Evolutionary conservation across 2,888 invertebrate genomes (phyloP).

Genomic region (Biston betularia): DNA sequence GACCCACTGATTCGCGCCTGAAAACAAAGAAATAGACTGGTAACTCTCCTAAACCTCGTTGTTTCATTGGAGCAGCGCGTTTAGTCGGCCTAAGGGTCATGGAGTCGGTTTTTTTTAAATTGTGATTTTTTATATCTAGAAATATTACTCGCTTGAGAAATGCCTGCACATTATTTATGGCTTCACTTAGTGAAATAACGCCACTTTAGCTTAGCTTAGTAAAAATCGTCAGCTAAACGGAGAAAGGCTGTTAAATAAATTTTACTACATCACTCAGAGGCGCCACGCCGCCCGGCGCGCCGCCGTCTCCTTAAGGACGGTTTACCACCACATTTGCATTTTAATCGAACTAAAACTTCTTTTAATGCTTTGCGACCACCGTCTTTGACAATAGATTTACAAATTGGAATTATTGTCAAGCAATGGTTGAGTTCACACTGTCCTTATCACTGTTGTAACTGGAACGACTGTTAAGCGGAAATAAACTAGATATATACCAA

Average conservation of each 20-base stretch:
- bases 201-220: constrained; percentile 1
- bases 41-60: too few species aligned
- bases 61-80: too few species aligned
- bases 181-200: background rate
- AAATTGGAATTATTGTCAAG: too few species aligned
- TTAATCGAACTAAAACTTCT: constrained; percentile 71
- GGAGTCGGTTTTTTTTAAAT: too few species aligned
- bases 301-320: constrained; percentile 42
- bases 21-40: constrained; percentile 25
- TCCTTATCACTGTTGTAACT: too few species aligned
- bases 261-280: constrained; percentile 10
- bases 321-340: constrained; percentile 70
- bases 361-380: constrained; percentile 18
- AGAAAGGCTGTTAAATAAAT: constrained; percentile 12
- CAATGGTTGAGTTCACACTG: too few species aligned
- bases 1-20: constrained; percentile 84
- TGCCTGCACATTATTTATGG: background rate
- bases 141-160: background rate
- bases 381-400: background rate
- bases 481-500: too few species aligned
- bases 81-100: too few species aligned
- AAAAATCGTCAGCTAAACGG: constrained; percentile 4
- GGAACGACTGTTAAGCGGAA: too few species aligned
- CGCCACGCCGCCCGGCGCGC: constrained; percentile 47
- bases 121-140: too few species aligned